phyloP scores from a whole-genome alignment of 2,797 vertebrate genomes.

The Trematomus bernacchii region DNA sequence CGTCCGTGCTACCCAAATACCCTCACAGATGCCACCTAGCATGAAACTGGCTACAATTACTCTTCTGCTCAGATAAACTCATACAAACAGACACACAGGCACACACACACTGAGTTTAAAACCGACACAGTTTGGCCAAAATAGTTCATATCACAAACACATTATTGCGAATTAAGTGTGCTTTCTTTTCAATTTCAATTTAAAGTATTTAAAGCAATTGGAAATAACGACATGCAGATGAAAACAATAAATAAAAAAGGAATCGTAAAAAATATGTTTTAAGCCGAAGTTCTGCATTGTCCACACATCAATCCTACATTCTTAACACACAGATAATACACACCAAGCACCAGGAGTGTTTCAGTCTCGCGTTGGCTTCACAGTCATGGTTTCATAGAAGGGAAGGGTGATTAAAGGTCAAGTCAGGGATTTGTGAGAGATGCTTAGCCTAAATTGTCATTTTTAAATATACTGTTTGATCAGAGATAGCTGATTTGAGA shows the following conservation, averaged over 20 bases:
- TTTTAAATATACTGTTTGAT: constrained; percentile 71
- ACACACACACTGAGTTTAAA: constrained; percentile 71
- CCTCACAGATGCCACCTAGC: constrained; percentile 29
- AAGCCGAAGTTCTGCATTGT: constrained; percentile 73
- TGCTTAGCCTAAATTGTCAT: constrained; percentile 76
- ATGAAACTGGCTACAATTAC: constrained; percentile 53
- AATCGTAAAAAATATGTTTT: constrained; percentile 70
- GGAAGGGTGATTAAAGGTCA: constrained; percentile 55
- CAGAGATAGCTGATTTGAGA: constrained; percentile 55
- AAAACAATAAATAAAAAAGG: constrained; percentile 68
- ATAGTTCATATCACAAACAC: constrained; percentile 83
- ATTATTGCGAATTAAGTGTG: constrained; percentile 92
- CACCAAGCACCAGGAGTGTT: constrained; percentile 74
- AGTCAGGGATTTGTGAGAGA: constrained; percentile 60
- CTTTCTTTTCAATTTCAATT: constrained; percentile 83
- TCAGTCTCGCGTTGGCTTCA: constrained; percentile 73
- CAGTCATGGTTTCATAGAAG: constrained; percentile 67
- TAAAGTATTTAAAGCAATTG: constrained; percentile 75
- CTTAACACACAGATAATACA: constrained; percentile 77
- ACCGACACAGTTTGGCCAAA: constrained; percentile 72
- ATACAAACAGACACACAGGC: constrained; percentile 66
- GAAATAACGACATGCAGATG: constrained; percentile 83
- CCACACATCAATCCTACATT: constrained; percentile 82
- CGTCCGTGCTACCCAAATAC: constrained; percentile 28
- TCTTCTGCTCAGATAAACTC: constrained; percentile 63